Evolutionary conservation across 2,888 invertebrate species (phyloP).

Genomic region (Conomelus anceps): DNA sequence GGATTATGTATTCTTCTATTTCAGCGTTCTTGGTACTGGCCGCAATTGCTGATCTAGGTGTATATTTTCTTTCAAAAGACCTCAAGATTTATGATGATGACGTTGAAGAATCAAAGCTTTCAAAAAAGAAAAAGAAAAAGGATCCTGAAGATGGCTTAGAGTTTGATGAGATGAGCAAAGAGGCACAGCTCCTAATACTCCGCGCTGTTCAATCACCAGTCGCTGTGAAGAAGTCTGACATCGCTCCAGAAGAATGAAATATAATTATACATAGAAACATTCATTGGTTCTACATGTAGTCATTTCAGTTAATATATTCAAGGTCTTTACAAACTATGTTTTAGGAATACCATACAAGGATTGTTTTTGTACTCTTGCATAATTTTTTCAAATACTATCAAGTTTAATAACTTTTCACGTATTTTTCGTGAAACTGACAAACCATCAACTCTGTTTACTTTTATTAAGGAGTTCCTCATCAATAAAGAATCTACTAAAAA

Average conservation of each 20-base stretch:
- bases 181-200: background rate
- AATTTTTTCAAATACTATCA: no score
- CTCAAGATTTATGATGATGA: conserved; percentile 38
- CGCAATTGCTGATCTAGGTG: conserved; percentile 38
- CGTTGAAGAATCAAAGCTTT: conserved; percentile 25
- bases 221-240: background rate
- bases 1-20: conserved; percentile 1
- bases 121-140: conserved; percentile 13
- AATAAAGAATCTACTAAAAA: no score
- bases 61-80: conserved; percentile 38
- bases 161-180: background rate
- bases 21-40: conserved; percentile 38
- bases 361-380: no score
- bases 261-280: no score
- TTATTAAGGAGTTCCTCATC: no score
- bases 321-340: background rate
- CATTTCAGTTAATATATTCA: background rate
- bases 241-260: background rate
- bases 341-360: no score
- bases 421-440: no score
- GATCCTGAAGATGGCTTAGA: background rate
- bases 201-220: background rate
- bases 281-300: no score
- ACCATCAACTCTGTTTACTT: no score
- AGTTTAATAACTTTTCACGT: no score